Conservation (phyloP, 1,140 invertebrate species). For the Drosophila kohkoa region DNA sequence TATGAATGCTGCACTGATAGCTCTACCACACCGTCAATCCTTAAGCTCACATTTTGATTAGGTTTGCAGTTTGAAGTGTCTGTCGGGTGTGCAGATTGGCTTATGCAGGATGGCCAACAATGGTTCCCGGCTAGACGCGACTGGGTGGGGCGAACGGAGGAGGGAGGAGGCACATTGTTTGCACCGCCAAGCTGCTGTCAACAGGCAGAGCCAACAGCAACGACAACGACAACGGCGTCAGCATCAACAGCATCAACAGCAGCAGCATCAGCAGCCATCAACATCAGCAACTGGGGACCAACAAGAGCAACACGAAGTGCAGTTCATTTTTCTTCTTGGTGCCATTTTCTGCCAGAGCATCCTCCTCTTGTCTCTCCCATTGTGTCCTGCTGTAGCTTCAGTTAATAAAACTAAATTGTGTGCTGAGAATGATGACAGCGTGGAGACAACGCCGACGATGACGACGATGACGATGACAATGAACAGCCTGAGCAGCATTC, state of each 20-base stretch:
- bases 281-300: constrained; percentile 25
- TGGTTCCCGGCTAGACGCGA: constrained; percentile 4
- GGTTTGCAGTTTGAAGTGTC: constrained; percentile 34
- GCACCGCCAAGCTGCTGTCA: constrained; percentile 41
- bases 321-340: constrained; percentile 45
- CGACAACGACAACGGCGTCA: constrained; percentile 32
- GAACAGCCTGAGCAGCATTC: constrained; percentile 9
- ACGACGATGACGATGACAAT: constrained; percentile 45
- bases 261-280: constrained; percentile 24
- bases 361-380: not conserved
- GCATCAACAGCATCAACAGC: constrained; percentile 27
- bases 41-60: constrained; percentile 42
- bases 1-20: not conserved
- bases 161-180: constrained; percentile 24
- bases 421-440: constrained; percentile 66
- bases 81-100: constrained; percentile 40
- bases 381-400: constrained; percentile 20
- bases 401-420: constrained; percentile 79
- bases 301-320: constrained; percentile 43
- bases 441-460: constrained; percentile 41
- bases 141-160: not conserved
- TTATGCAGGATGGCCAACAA: constrained; percentile 35
- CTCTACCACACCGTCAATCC: constrained; percentile 9
- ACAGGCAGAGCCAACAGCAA: constrained; percentile 28
- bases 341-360: constrained; percentile 18